These are phyloP conservation scores for Philhelius pedissequus DNA, from an alignment of 2,888 invertebrate genomes.

Conservation along the genomic window DNA sequence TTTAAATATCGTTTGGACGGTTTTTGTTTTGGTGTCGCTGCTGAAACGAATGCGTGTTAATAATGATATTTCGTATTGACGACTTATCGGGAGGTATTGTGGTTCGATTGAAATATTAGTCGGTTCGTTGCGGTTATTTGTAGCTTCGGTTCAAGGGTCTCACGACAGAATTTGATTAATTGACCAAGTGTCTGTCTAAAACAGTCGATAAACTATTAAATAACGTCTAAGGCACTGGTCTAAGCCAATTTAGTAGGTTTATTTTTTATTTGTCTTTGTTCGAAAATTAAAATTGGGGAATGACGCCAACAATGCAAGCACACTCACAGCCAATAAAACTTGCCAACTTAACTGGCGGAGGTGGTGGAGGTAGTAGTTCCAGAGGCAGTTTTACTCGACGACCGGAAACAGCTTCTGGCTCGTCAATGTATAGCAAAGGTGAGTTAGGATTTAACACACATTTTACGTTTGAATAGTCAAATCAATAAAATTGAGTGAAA, in stretches of 20 bases:
- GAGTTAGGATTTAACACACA: conserved; percentile 62
- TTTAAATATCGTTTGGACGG: background rate
- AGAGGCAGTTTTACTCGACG: conserved; percentile 74
- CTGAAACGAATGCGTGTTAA: background rate
- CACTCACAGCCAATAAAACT: conserved; percentile 68
- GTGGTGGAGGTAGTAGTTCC: conserved; percentile 43
- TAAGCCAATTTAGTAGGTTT: too few relatives aligned
- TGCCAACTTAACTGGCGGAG: conserved; percentile 38
- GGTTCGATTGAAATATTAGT: background rate
- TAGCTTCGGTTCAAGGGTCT: background rate
- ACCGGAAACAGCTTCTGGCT: conserved; percentile 77
- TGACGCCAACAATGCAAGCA: conserved; percentile 69
- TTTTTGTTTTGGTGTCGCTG: background rate
- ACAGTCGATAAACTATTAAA: background rate
- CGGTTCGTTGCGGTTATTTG: background rate
- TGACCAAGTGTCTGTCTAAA: background rate
- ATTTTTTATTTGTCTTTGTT: background rate
- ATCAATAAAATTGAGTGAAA: background rate
- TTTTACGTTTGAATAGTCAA: background rate
- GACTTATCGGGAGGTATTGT: background rate
- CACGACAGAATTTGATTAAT: background rate
- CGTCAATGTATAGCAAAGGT: conserved; percentile 78
- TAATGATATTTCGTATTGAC: background rate
- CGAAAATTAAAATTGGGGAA: conserved; percentile 4
- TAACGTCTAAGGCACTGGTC: too few relatives aligned